Base-by-base conservation (phyloP, 92 coral and sea anemone genomes). In the Micromussa lordhowensis region DNA sequence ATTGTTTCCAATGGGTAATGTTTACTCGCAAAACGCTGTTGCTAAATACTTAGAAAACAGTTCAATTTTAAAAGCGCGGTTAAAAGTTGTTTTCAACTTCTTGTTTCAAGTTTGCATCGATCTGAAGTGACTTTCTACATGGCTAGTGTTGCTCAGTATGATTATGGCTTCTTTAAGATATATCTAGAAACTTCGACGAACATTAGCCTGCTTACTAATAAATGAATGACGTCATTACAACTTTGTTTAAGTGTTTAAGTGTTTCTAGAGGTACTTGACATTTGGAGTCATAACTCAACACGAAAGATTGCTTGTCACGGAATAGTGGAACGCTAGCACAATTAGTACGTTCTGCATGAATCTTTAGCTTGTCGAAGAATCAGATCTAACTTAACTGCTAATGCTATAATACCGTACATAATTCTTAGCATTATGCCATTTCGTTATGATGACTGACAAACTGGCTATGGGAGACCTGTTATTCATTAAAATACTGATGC, bases 181-280 rank as follows among this genome's bases (percentile, higher is more conserved):
- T 44, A 44, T 44, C 13, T 44, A 44, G 51, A 8, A 44, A 9
- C 51, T 44, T 44, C 51, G 51, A 44, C 13, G 51, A 8, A 44
- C 9, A 44, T 44, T 4, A 44, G 10, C 8, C 48, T 40, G 48
- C 7, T 40, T 40, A 54, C 17, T 5, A 13, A 54, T 73, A 1
- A 74, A 17, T 51, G 26, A 54, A 54, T 53, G 64, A 78, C 82
- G 82, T 78, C 82, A 78, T 55, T 16, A 5, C 18, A 19, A 55
- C 19, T 51, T 24, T 51, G 38, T 29, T 10, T 9, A 54, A 15
- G 21, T 51, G 38, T 29, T 10, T 9, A 54, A 15, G 21, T 38
- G 26, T 76, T n/a, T 16, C 80, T 30, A 51, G 26, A 59, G 72
- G 71, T 13, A 59, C 84, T 80, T 79, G 82, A 79, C 22, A 79